phyloP scores from a whole-genome alignment of 2,113 vertebrate species.

The Dryoscopus gambensis region DNA sequence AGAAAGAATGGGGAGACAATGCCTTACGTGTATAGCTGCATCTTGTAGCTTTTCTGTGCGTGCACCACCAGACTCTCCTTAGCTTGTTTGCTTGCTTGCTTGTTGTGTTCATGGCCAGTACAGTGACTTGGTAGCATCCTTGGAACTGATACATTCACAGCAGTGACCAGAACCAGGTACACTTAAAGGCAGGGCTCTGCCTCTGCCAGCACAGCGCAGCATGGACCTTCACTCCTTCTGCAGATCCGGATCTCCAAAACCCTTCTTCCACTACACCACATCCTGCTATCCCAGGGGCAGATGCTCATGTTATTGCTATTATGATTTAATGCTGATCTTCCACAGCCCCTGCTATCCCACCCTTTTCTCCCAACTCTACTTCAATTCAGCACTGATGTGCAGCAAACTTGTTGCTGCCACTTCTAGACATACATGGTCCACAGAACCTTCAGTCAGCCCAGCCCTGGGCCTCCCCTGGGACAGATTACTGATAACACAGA shows the following conservation, averaged over 20 bases:
- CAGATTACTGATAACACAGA: not conserved
- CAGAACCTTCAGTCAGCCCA: not conserved
- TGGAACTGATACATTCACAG: not conserved
- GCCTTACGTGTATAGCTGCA: not conserved
- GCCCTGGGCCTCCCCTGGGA: not conserved
- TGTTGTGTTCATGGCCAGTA: not conserved
- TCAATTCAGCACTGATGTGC: not conserved
- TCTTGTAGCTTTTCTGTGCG: not conserved
- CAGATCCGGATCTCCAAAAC: not conserved
- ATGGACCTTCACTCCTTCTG: not conserved
- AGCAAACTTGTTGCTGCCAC: not conserved
- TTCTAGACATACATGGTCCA: not conserved
- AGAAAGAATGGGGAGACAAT: constrained; percentile 33
- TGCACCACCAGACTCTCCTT: not conserved
- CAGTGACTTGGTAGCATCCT: not conserved
- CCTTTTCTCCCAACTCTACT: not conserved
- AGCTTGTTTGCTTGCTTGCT: not conserved
- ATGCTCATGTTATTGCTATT: not conserved
- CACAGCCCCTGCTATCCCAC: not conserved
- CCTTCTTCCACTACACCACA: not conserved
- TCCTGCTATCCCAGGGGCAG: not conserved
- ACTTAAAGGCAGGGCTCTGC: not conserved
- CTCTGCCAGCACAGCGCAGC: not conserved
- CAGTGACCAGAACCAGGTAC: not conserved
- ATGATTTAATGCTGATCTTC: not conserved